These are phyloP conservation scores for Chloebia gouldiae DNA, from an alignment of 2,113 vertebrate genomes.

Conservation along the genomic window DNA sequence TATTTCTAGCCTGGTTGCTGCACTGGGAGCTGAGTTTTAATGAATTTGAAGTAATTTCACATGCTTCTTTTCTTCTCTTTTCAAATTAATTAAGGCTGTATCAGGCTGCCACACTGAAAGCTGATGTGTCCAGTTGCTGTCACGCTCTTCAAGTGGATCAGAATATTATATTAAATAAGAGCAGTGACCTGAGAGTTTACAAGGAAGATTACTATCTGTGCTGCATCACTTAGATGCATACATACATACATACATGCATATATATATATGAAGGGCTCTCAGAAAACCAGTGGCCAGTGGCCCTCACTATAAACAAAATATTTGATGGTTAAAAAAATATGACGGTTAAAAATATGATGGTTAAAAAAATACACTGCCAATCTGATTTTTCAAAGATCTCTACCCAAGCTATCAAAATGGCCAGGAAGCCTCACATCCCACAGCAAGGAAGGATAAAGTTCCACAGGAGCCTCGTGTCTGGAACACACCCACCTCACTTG, in stretches of 20 bases:
- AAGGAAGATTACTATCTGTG: neutral
- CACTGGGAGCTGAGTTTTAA: neutral
- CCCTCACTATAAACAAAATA: neutral
- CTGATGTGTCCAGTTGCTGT: neutral
- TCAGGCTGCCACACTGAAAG: neutral
- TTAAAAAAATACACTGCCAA: neutral
- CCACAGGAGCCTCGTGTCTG: accelerated
- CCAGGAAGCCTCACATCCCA: neutral
- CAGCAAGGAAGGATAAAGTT: neutral
- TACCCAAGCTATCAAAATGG: neutral
- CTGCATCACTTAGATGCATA: neutral
- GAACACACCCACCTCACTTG: neutral
- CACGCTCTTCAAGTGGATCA: neutral
- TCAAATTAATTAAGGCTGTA: neutral
- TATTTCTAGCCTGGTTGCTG: neutral
- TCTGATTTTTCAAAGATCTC: neutral
- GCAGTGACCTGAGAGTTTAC: neutral
- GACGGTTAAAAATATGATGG: neutral
- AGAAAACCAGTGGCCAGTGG: neutral
- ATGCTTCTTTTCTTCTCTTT: neutral
- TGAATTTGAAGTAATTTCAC: neutral
- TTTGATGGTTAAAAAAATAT: neutral
- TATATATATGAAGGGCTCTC: neutral
- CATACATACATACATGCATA: neutral
- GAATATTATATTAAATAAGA: neutral